phyloP scores from a whole-genome alignment of 2,888 invertebrate species.

The Meiosimyza decipiens region DNA sequence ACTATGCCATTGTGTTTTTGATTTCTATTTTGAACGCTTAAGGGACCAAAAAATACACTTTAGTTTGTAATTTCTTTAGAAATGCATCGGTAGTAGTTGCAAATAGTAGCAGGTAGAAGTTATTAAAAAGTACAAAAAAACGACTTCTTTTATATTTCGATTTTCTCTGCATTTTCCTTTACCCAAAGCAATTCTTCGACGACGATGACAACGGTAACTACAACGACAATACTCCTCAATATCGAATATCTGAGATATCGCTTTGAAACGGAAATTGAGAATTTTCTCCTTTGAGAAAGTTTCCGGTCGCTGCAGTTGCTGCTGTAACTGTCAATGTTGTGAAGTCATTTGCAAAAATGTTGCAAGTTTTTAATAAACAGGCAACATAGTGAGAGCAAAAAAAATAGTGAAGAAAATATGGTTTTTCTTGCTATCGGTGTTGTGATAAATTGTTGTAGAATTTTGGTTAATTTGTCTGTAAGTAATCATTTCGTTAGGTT shows the following conservation, averaged over 20 bases:
- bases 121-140: neutral
- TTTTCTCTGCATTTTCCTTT: neutral
- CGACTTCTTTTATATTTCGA: neutral
- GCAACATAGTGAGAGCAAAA: no score
- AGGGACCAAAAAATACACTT: no score
- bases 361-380: slow-evolving; percentile 6
- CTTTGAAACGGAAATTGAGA: slow-evolving; percentile 54
- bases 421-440: no score
- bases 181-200: slow-evolving; percentile 18
- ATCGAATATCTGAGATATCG: slow-evolving; percentile 47
- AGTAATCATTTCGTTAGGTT: no score
- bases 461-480: no score
- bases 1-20: no score
- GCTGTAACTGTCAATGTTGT: slow-evolving; percentile 4
- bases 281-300: slow-evolving; percentile 52
- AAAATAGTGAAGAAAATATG: no score
- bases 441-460: no score
- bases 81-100: neutral
- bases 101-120: neutral
- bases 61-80: neutral
- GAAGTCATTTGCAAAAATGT: slow-evolving; percentile 29
- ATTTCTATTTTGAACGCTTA: no score
- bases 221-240: slow-evolving; percentile 33
- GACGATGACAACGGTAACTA: neutral
- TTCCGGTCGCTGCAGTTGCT: slow-evolving; percentile 43